Evolutionary conservation across 2,888 invertebrate genomes (phyloP).

Genomic region (Thereva nobilitata): DNA sequence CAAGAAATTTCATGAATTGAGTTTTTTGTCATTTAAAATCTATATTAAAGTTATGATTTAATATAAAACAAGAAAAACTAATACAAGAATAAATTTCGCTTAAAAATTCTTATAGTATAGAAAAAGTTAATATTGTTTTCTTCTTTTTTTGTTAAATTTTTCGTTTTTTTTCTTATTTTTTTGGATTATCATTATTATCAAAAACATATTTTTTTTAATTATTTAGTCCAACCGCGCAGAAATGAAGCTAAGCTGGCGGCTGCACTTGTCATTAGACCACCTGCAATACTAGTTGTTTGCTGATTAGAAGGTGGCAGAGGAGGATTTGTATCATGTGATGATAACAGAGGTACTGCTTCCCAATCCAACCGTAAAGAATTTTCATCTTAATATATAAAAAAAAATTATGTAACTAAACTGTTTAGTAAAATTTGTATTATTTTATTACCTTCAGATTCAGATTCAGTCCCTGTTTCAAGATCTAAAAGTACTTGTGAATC

Average conservation of each 20-base stretch:
- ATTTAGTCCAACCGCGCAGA: slow-evolving; percentile 64
- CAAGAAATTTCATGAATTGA: too few species aligned
- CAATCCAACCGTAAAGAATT: slow-evolving; percentile 79
- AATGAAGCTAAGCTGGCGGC: slow-evolving; percentile 82
- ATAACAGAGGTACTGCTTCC: slow-evolving; percentile 67
- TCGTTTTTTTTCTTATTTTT: slow-evolving; percentile 20
- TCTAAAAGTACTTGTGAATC: slow-evolving; percentile 68
- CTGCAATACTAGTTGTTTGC: slow-evolving; percentile 64
- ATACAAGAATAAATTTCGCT: too few species aligned
- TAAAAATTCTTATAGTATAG: neutral
- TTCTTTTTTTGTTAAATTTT: neutral
- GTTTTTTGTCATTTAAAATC: too few species aligned
- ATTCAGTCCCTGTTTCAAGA: slow-evolving; percentile 67
- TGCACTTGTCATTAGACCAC: slow-evolving; percentile 78
- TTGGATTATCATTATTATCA: neutral
- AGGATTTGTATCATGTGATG: slow-evolving; percentile 41
- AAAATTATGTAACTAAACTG: neutral
- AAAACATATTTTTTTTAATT: slow-evolving; percentile 10
- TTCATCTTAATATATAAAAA: slow-evolving; percentile 46
- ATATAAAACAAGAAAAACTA: too few species aligned
- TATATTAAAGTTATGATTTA: too few species aligned
- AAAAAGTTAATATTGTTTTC: slow-evolving; percentile 2
- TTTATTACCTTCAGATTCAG: slow-evolving; percentile 66
- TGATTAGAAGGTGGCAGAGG: slow-evolving; percentile 48
- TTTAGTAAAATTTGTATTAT: neutral